phyloP scores from a whole-genome alignment of 2,113 vertebrate species.

The Hippocampus barbouri region DNA sequence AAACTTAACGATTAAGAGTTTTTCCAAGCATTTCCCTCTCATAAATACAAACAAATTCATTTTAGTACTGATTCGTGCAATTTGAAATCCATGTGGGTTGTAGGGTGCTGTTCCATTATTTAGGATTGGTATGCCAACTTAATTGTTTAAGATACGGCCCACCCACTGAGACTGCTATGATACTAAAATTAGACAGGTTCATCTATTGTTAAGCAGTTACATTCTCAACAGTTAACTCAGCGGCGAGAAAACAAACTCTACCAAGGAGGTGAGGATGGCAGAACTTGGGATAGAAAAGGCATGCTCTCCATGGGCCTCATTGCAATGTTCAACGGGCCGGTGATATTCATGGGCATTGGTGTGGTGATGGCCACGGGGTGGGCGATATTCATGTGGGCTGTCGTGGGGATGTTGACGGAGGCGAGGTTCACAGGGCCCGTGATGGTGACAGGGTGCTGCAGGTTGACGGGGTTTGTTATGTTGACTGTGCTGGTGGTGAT shows the following conservation, averaged over 20 bases:
- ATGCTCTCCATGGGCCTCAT: constrained; percentile 96
- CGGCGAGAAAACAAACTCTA: constrained; percentile 60
- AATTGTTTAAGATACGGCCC: not conserved
- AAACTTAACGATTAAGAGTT: not conserved
- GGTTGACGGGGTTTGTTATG: constrained; percentile 87
- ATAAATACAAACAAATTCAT: constrained; percentile 15
- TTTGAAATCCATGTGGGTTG: not conserved
- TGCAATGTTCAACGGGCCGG: constrained; percentile 89
- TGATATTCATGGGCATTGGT: constrained; percentile 93
- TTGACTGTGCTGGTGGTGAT: constrained; percentile 94
- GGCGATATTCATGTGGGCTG: constrained; percentile 88
- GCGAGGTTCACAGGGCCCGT: constrained; percentile 92
- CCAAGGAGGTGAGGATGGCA: constrained; percentile 95
- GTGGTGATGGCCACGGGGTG: constrained; percentile 92
- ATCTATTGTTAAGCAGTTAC: constrained; percentile 39
- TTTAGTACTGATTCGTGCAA: constrained; percentile 7
- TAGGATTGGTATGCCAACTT: constrained; percentile 1
- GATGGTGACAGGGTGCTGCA: constrained; percentile 92
- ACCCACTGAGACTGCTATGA: constrained; percentile 4
- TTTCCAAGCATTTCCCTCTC: not conserved
- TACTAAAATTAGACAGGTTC: constrained; percentile 7
- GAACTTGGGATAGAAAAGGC: constrained; percentile 95
- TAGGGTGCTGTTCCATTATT: not conserved
- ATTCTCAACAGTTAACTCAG: constrained; percentile 14
- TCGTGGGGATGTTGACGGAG: constrained; percentile 86